Conservation (phyloP, 2,888 invertebrate genomes). For the Sphaerolaimus hirsutus region DNA sequence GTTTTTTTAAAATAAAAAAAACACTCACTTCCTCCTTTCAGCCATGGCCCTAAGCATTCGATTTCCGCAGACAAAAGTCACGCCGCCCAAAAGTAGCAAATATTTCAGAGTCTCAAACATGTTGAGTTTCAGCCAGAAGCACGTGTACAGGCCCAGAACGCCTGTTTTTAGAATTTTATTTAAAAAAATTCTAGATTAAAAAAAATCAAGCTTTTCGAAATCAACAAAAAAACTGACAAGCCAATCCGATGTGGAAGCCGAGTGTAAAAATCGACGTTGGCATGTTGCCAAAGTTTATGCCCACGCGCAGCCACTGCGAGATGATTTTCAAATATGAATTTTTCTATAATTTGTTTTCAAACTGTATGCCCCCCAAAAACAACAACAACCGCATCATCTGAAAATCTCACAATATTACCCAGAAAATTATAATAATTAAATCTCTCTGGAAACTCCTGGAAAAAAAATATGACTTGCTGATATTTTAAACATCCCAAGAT, state of each 20-base stretch:
- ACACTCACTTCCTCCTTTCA: conserved; percentile 9
- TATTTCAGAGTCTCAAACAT: conserved; percentile 88
- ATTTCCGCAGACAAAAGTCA: conserved; percentile 80
- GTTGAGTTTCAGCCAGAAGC: conserved; percentile 72
- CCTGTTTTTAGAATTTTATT: conserved; percentile 30
- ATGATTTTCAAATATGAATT: background rate
- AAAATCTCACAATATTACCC: background rate
- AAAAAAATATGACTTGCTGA: too few species aligned
- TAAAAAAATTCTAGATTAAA: conserved; percentile 4
- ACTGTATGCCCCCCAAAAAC: background rate
- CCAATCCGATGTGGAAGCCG: conserved; percentile 66
- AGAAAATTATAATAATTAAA: too few species aligned
- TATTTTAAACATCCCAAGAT: too few species aligned
- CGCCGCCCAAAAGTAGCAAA: conserved; percentile 52
- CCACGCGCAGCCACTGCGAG: conserved; percentile 51
- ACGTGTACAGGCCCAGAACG: conserved; percentile 59
- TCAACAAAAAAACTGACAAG: conserved; percentile 35
- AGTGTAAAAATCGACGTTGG: conserved; percentile 52
- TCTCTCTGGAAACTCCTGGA: too few species aligned
- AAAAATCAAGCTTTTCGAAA: background rate
- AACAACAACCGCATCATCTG: background rate
- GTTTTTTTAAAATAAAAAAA: background rate
- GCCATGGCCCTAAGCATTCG: conserved; percentile 40
- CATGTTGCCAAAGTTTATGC: conserved; percentile 60
- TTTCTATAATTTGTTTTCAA: too few species aligned